Evolutionary conservation across 2,797 vertebrate species (phyloP), one percentile per base, ranked within the genome.

Genomic region (Triplophysa bombifrons): DNA sequence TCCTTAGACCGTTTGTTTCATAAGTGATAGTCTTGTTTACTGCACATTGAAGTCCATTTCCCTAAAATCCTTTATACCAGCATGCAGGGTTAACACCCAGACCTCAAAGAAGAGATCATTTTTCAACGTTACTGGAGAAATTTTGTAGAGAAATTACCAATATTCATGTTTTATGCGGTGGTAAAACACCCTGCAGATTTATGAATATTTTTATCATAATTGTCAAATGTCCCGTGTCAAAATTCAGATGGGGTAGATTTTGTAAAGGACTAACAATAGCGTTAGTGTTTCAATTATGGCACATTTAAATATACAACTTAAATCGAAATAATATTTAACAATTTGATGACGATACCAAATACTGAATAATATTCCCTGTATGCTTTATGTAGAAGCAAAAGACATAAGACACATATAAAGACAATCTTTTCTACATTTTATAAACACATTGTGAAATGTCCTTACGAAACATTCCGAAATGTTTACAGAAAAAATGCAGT

Each of bases 401-500:
- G n/a, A 14, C 75, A 38, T 16, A 61, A 61, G 22, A 77, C 67
- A 41, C 22, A 3, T 63, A 71, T 44, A 78, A 41, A 12, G 34
- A 67, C 64, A 67, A 67, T 41, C 69, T 25, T 58, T 56, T 69
- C 67, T 41, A 56, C 41, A 48, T 70, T 78, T 48, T 56, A 48
- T 30, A 70, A 56, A 65, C 30, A 13, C 22, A 30, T 46, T 70
- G 75, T 69, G 25, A 19, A 69, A 58, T 58, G 48, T 66, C 27
- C 13, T 65, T 64, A 16, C 17, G 25, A 14, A 68, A 67, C 72
- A n/a, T 79, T 79, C 68, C 38, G 14, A 61, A 48, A 63, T 75
- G 84, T 84, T 88, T 73, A 76, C 83, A 88, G 44, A 60, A 60
- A 41, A 68, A 66, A 77, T 77, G 25, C 71, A 44, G 63, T 64